Evolutionary conservation across 2,888 invertebrate genomes (phyloP).

Genomic region (Trichogramma evanescens): DNA sequence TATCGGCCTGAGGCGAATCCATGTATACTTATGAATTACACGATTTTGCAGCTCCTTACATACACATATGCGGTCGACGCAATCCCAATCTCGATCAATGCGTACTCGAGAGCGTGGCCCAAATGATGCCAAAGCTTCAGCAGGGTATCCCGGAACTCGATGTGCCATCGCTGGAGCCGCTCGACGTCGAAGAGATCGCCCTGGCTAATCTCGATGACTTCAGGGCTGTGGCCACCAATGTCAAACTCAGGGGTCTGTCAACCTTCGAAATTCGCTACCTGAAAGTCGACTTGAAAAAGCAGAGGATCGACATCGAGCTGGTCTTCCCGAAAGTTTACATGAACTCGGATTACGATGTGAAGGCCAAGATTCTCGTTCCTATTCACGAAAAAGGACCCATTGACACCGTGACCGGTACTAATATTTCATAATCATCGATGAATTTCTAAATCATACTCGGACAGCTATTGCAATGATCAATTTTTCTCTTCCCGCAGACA

Average conservation of each 20-base stretch:
- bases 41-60: constrained; percentile 34
- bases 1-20: too few species aligned
- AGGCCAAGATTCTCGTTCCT: constrained; percentile 34
- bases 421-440: not conserved
- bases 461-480: not conserved
- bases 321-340: constrained; percentile 25
- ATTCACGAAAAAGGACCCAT: constrained; percentile 34
- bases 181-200: constrained; percentile 28
- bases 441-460: not conserved
- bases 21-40: not conserved
- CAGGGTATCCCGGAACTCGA: constrained; percentile 38
- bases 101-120: constrained; percentile 28
- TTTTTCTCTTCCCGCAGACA: constrained; percentile 24
- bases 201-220: constrained; percentile 31
- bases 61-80: constrained; percentile 35
- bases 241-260: constrained; percentile 30
- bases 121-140: constrained; percentile 24
- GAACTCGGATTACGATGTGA: constrained; percentile 33
- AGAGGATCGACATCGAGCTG: constrained; percentile 21
- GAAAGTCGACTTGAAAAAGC: constrained; percentile 27
- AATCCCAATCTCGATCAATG: constrained; percentile 37
- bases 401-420: constrained; percentile 28
- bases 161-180: constrained; percentile 35
- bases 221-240: constrained; percentile 28
- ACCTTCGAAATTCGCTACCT: constrained; percentile 23